Evolutionary conservation across 2,888 invertebrate species (phyloP).

Genomic region (Mesorhabditis belari): DNA sequence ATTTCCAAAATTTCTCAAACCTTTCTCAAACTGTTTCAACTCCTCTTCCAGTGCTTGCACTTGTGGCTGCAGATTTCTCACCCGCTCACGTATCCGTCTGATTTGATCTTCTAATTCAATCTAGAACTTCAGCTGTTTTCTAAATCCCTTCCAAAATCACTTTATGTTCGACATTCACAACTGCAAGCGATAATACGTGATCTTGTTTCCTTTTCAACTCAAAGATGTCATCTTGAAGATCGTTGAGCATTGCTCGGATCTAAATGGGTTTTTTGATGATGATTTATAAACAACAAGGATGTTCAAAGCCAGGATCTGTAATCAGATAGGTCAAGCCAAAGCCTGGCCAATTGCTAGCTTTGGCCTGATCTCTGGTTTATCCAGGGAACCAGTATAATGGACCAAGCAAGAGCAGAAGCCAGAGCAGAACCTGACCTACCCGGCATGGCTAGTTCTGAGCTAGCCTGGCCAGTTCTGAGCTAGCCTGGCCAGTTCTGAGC

Average conservation of each 20-base stretch:
- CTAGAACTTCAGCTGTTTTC: slow-evolving; percentile 11
- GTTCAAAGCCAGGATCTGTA: no score
- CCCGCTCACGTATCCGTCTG: slow-evolving; percentile 21
- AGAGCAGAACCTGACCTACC: no score
- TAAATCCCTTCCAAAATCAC: slow-evolving; percentile 6
- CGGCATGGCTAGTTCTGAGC: no score
- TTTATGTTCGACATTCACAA: slow-evolving; percentile 32
- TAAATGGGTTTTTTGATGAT: no score
- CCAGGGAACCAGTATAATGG: no score
- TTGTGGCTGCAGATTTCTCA: slow-evolving; percentile 22
- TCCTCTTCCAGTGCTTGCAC: slow-evolving; percentile 34
- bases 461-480: no score
- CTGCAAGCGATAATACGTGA: slow-evolving; percentile 23
- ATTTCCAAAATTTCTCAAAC: not conserved
- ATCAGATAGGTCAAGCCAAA: no score
- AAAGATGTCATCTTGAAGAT: slow-evolving; percentile 25
- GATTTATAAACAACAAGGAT: no score
- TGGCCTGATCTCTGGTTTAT: no score
- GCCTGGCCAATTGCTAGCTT: no score
- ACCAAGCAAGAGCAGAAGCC: no score
- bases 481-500: no score
- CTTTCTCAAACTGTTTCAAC: slow-evolving; percentile 18
- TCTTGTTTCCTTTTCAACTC: slow-evolving; percentile 26
- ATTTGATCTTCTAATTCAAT: slow-evolving; percentile 44
- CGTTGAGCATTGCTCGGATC: not conserved